Base-by-base conservation (phyloP, 2,797 vertebrate genomes). In the Geotrypetes seraphini region DNA sequence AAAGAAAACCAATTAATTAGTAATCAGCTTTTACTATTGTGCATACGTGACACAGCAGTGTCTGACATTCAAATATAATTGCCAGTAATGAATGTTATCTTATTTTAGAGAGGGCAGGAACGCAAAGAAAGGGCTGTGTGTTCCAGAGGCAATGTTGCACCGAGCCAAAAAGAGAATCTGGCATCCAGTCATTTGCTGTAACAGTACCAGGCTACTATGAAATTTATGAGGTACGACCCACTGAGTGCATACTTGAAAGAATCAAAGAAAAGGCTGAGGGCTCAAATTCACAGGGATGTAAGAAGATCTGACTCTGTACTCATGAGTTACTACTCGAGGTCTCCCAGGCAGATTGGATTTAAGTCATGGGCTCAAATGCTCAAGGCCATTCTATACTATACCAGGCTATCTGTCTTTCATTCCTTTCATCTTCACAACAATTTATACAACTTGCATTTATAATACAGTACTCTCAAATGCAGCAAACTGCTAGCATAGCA, bases 281-380 rank as follows among this genome's bases (percentile, higher is more conserved):
- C n/a, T 2, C 33, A 39, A 37, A 47, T 36, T 53, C 40, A 18
- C 15, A 25, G 39, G 3, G 2, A 6, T 12, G 26, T 5, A 33
- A 51, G 21, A 6, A 28, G 47, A 63, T 54, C 53, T 53, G 44
- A 8, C 61, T 52, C 52, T 71, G 57, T 27, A 60, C 56, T 40
- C 60, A 49, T 36, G 50, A 36, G 37, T 42, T 30, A 44, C 31
- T 43, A 7, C 36, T 12, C 39, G 0, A 33, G 34, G 50, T 59
- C 28, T 53, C 49, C 11, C 30, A n/a, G 23, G 37, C 33, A n/a
- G n/a, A n/a, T n/a, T n/a, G n/a, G n/a, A n/a, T n/a, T n/a, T n/a
- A n/a, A n/a, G n/a, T n/a, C 50, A 39, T n/a, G 31, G 18, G 19
- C 22, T 22, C 34, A 25, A 31, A 4, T 3, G 1, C 43, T 41